phyloP scores from a whole-genome alignment of 2,113 vertebrate genomes.

The Callaeas wilsoni region DNA sequence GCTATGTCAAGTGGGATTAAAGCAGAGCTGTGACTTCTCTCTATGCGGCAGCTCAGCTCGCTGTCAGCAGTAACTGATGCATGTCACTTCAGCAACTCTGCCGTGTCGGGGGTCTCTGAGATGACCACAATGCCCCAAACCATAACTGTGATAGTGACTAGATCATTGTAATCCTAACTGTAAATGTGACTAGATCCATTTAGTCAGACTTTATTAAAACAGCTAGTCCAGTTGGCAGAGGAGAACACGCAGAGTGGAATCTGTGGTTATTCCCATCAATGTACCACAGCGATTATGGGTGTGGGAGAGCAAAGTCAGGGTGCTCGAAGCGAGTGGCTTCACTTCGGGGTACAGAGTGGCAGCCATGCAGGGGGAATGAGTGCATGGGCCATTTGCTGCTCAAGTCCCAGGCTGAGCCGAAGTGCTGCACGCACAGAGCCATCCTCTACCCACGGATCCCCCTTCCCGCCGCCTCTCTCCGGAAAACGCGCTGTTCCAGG shows the following conservation, averaged over 20 bases:
- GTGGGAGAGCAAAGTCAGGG: not conserved
- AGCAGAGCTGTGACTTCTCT: not conserved
- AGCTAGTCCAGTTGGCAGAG: not conserved
- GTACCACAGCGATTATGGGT: not conserved
- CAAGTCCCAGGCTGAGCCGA: not conserved
- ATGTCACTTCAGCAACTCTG: not conserved
- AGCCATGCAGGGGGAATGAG: accelerated
- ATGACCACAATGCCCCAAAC: not conserved
- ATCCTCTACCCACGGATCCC: not conserved
- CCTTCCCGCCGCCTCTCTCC: not conserved
- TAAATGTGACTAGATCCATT: not conserved
- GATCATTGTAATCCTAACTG: accelerated
- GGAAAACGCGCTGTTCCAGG: accelerated
- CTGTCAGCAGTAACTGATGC: not conserved
- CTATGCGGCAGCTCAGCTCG: not conserved
- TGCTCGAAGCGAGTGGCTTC: accelerated
- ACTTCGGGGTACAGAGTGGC: accelerated
- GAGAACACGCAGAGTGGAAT: not conserved
- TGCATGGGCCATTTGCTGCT: accelerated
- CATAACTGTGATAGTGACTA: no score
- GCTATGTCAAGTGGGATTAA: constrained; percentile 2
- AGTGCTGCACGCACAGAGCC: accelerated
- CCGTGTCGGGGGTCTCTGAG: not conserved
- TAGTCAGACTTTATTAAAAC: not conserved
- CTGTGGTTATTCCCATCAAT: no score